Conservation (phyloP, 2,797 vertebrate species). For the Meda fulgida region DNA sequence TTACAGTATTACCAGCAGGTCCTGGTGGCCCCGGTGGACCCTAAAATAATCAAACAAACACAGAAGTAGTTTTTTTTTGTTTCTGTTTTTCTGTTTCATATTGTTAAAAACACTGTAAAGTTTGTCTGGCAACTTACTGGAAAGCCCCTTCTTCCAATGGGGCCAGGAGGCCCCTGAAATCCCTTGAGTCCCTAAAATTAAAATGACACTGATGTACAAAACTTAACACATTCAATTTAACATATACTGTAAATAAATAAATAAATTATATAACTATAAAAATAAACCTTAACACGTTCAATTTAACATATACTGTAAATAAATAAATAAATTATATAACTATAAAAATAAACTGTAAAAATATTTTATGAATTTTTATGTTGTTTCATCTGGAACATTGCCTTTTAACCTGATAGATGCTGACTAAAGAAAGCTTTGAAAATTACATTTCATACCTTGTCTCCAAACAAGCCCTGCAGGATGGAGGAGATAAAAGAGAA, state of each 20-base stretch:
- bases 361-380: background rate
- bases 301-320: background rate
- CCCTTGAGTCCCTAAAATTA: slow-evolving; percentile 86
- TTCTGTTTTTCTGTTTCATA: background rate
- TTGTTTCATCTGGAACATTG: background rate
- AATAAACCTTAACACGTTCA: background rate
- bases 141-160: slow-evolving; percentile 75
- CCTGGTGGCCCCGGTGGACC: slow-evolving; percentile 84
- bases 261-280: background rate
- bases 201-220: background rate
- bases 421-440: slow-evolving; percentile 8
- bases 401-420: slow-evolving; percentile 31
- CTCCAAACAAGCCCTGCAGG: slow-evolving; percentile 82
- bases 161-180: slow-evolving; percentile 79
- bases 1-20: slow-evolving; percentile 73
- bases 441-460: slow-evolving; percentile 78
- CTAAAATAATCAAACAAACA: slow-evolving; percentile 68
- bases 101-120: background rate
- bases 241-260: background rate
- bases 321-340: background rate
- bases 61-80: background rate
- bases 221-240: background rate
- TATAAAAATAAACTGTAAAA: background rate
- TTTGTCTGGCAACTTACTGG: slow-evolving; percentile 72
- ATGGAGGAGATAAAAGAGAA: slow-evolving; percentile 58